phyloP scores from a whole-genome alignment of 2,888 invertebrate genomes.

The Acronicta leporina region DNA sequence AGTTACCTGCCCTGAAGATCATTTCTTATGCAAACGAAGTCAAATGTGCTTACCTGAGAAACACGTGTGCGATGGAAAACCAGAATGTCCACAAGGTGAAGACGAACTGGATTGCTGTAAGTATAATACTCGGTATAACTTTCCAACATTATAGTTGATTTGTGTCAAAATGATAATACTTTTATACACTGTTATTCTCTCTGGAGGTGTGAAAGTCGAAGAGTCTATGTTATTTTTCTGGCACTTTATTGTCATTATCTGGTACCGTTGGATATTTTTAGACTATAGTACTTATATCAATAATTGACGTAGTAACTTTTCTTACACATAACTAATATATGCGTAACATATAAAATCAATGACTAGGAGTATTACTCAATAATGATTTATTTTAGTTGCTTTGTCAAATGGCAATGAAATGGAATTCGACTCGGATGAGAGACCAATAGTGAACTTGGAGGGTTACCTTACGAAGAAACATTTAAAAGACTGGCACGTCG shows the following conservation, averaged over 20 bases:
- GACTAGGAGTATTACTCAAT: neutral
- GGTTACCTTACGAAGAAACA: conserved; percentile 91
- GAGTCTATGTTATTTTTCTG: too few relatives aligned
- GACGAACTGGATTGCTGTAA: conserved; percentile 95
- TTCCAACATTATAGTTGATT: neutral
- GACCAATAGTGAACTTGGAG: conserved; percentile 88
- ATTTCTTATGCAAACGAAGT: conserved; percentile 91
- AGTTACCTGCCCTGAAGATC: conserved; percentile 89
- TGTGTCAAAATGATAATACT: too few relatives aligned
- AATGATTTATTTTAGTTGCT: conserved; percentile 87
- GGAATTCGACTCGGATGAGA: conserved; percentile 88
- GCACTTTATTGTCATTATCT: too few relatives aligned
- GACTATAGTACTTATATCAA: too few relatives aligned
- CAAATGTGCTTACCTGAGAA: conserved; percentile 90
- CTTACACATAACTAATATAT: too few relatives aligned
- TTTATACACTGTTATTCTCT: neutral
- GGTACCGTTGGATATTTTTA: too few relatives aligned
- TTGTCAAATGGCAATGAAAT: conserved; percentile 91
- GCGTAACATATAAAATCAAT: too few relatives aligned
- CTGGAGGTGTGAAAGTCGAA: too few relatives aligned
- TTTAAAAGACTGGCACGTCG: conserved; percentile 91
- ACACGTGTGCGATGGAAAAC: conserved; percentile 90
- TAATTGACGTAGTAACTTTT: too few relatives aligned
- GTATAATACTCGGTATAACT: conserved; percentile 61
- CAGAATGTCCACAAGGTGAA: conserved; percentile 92